Evolutionary conservation across 2,888 invertebrate genomes (phyloP), one percentile per base, ranked within the genome.

Genomic region (Tetheella fluctuosa): DNA sequence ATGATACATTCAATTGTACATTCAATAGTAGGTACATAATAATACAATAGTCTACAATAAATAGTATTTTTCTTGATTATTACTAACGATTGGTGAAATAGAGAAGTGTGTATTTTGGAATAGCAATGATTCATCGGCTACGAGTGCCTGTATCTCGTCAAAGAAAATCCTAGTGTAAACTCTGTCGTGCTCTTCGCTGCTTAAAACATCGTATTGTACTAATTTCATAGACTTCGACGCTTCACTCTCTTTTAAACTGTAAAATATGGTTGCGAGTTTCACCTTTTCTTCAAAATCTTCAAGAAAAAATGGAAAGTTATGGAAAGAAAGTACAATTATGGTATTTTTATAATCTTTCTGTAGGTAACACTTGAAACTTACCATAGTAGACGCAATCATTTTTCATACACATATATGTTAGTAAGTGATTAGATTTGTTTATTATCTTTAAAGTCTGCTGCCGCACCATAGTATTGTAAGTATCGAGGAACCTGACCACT

Each of bases 341-440:
- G n/a, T n/a, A n/a, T n/a, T n/a, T n/a, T n/a, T n/a, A n/a, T n/a
- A n/a, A n/a, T n/a, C n/a, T n/a, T n/a, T n/a, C 25, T 25, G 25
- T 25, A 25, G 25, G 25, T 25, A 4, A 30, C 7, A 30, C 8
- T 30, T 0, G 2, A 13, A 59, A 61, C 64, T 70, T 72, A 81
- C 94, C 92, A 42, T 91, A 81, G 56, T 83, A 85, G 23, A 90
- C 79, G 30, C 79, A 88, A 42, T 90, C 85, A 66, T 94, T 91
- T 64, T 89, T 88, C 90, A 94, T 94, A 91, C 95, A 95, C 70
- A 92, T 87, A 69, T 93, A 95, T 0, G 92, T 89, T 1, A 95
- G 83, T 6, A 89, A 52, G 67, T 94, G 91, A 30, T 93, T 80
- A 15, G 95, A 95, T 64, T 91, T 91, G 74, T 95, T 95, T 17